Conservation (phyloP, 2,113 vertebrate species). For the Microcebus griseorufus region DNA sequence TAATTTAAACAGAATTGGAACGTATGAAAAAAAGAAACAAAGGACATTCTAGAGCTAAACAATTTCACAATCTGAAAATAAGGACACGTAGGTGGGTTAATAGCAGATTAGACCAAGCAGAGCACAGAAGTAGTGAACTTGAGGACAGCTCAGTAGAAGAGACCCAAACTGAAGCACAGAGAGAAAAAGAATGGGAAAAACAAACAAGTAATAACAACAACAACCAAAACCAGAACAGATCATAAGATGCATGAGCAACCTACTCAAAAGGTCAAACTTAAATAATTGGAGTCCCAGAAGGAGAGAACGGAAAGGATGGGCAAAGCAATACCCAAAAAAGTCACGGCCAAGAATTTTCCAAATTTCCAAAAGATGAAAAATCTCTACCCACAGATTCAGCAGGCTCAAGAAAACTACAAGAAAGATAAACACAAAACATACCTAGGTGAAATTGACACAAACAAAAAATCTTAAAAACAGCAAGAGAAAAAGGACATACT, state of each 20-base stretch:
- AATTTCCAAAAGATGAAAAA: not conserved
- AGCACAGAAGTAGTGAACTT: not conserved
- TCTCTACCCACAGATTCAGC: not conserved
- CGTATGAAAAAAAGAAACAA: not conserved
- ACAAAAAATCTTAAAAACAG: not conserved
- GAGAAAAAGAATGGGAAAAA: no score
- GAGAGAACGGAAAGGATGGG: no score
- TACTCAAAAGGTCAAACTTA: accelerated
- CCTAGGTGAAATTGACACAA: not conserved
- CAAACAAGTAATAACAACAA: not conserved
- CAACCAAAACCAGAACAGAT: not conserved
- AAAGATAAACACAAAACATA: not conserved
- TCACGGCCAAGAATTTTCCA: not conserved
- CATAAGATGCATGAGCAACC: accelerated
- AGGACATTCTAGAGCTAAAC: not conserved
- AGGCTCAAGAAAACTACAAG: not conserved
- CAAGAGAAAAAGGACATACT: not conserved
- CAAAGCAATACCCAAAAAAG: not conserved
- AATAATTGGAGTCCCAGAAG: accelerated
- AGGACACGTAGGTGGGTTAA: not conserved
- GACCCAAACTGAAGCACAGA: not conserved
- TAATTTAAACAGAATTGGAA: not conserved
- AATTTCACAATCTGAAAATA: not conserved
- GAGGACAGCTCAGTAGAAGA: not conserved
- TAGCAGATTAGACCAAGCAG: not conserved